Base-by-base conservation (phyloP, 2,888 invertebrate species). In the Elysia crispata region DNA sequence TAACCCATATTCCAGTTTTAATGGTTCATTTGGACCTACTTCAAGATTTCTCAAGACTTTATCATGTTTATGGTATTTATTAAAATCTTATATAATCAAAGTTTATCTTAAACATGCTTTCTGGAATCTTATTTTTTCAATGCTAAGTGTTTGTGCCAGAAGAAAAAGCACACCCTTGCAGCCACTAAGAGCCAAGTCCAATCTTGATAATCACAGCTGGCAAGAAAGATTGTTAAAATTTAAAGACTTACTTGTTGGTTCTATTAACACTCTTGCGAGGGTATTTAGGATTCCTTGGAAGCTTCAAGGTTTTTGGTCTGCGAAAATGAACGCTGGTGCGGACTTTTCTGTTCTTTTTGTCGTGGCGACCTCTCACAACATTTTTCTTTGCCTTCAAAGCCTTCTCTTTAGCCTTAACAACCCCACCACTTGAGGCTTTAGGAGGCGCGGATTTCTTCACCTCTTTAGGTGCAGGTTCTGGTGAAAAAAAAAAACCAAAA, bases 271-370 rank as follows among this genome's bases (percentile, higher is more conserved):
- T 97, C 93, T 97, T 98, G 92, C 97, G 95, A 1, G 98, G 97
- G 92, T 98, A 99, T 93, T 97, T 98, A 0, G 99, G 99, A 83
- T 95, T 95, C 89, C 98, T 95, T 18, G 96, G 96, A 82, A 97
- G 95, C 90, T 95, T 95, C 93, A 98, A 95, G 67, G 99, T 99
- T 91, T 96, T 97, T 20, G 99, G 99, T 84, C 97, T 94, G 90
- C 95, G 96, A 95, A 99, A 99, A 91, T 97, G 97, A 86, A 98
- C 98, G 6, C 96, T 96, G 66, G 97, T 98, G 91, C 99, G 95
- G 88, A 99, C 95, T 93, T 98, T 97, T 85, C 97, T 95, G 18
- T 95, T 94, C 79, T 97, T 94, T 80, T 96, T 97, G 89, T 97
- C 97, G 94, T 96, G 95, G 88, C 96, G 95, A 85, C 98, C 98